phyloP scores from a whole-genome alignment of 2,113 vertebrate genomes.

The Brienomyrus longianalis region DNA sequence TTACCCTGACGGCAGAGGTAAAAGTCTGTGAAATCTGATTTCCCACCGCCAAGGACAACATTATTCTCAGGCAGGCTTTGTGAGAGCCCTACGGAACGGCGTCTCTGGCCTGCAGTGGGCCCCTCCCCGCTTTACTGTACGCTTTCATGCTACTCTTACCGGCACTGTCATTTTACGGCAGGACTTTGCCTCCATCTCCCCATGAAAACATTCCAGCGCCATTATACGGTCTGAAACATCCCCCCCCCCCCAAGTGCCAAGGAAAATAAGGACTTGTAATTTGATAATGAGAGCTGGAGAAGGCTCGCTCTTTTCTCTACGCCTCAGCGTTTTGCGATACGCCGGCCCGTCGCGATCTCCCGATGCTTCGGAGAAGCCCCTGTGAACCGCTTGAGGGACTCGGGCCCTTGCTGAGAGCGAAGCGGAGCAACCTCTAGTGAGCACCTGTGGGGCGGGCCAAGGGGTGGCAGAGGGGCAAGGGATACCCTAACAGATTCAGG shows the following conservation, averaged over 20 bases:
- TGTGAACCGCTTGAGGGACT: not conserved
- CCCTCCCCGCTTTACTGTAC: not conserved
- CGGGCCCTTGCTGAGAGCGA: not conserved
- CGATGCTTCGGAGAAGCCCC: not conserved
- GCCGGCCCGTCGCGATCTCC: not conserved
- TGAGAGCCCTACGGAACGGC: not conserved
- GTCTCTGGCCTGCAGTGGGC: not conserved
- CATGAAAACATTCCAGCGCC: conserved; percentile 22
- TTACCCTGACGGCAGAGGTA: not conserved
- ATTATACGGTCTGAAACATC: conserved; percentile 1
- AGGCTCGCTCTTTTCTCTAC: conserved; percentile 5
- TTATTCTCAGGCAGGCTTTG: not conserved
- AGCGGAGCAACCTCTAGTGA: not conserved
- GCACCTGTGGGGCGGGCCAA: conserved; percentile 28
- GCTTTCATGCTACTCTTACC: conserved; percentile 7
- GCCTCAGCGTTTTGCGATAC: conserved; percentile 22
- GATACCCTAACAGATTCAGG: not conserved
- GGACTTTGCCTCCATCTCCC: not conserved
- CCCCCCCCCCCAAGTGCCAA: conserved; percentile 17
- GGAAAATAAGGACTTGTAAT: conserved; percentile 32
- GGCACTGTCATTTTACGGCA: not conserved
- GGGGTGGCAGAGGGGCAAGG: not conserved
- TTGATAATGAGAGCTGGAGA: conserved; percentile 26
- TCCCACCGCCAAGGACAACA: conserved; percentile 1
- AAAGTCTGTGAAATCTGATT: not conserved